Evolutionary conservation across 1,140 invertebrate genomes (phyloP).

Genomic region (Hylyphantes graminicola): DNA sequence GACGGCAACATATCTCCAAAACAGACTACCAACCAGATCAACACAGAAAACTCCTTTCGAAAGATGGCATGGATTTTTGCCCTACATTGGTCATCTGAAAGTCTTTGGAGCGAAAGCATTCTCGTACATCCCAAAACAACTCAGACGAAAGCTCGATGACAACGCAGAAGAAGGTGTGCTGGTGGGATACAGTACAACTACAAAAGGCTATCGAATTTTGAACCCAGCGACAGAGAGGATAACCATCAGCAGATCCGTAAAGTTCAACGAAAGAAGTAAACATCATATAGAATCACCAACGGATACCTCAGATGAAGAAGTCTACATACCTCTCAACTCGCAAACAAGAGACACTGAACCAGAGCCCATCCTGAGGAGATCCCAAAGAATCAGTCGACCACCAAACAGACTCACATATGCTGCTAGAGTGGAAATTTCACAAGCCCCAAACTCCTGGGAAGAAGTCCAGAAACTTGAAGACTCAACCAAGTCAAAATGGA

Average conservation of each 20-base stretch:
- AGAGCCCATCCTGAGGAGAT: not conserved
- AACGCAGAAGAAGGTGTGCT: conserved; percentile 22
- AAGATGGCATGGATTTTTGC: conserved; percentile 16
- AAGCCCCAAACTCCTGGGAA: conserved; percentile 63
- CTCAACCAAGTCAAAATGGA: conserved; percentile 14
- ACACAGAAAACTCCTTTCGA: conserved; percentile 65
- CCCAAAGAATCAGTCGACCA: conserved; percentile 23
- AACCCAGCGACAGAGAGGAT: conserved; percentile 1
- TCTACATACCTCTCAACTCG: too few species aligned
- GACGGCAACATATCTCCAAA: conserved; percentile 56
- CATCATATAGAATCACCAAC: not conserved
- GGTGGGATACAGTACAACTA: conserved; percentile 37
- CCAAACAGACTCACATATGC: conserved; percentile 65
- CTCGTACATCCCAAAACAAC: conserved; percentile 54
- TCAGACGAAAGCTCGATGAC: conserved; percentile 41
- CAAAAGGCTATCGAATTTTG: conserved; percentile 10
- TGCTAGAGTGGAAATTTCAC: conserved; percentile 64
- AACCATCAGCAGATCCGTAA: not conserved
- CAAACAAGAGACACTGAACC: too few species aligned
- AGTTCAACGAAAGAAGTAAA: conserved; percentile 10
- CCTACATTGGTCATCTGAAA: conserved; percentile 9
- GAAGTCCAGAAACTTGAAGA: conserved; percentile 55
- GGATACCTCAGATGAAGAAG: not conserved
- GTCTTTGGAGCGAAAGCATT: conserved; percentile 36
- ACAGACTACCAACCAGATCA: conserved; percentile 37